These are phyloP conservation scores for Ascaphus truei DNA, from an alignment of 2,113 vertebrate species.

Conservation along the genomic window DNA sequence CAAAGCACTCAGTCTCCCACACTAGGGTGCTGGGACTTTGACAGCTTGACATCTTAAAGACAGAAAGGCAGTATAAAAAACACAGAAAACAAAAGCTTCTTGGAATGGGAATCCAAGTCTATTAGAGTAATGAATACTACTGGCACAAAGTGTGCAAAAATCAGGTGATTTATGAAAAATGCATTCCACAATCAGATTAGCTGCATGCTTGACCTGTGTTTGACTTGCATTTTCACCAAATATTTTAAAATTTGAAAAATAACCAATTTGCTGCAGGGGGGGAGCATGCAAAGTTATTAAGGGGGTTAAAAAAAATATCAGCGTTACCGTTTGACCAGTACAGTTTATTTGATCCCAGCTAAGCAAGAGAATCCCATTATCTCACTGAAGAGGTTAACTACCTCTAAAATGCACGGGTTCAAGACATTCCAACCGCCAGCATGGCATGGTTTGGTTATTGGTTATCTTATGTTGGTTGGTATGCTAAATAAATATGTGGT, in stretches of 20 bases:
- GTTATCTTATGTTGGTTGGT: too few relatives aligned
- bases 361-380: background rate
- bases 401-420: too few relatives aligned
- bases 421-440: too few relatives aligned
- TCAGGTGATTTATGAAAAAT: conserved; percentile 9
- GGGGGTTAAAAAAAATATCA: background rate
- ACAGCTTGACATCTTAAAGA: too few relatives aligned
- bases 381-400: too few relatives aligned
- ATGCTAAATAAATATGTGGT: too few relatives aligned
- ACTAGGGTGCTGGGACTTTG: background rate
- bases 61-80: background rate
- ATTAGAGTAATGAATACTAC: background rate
- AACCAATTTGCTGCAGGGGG: background rate
- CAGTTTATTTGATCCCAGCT: background rate
- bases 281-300: background rate
- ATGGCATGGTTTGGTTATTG: too few relatives aligned
- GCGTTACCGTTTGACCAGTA: background rate
- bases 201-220: conserved; percentile 22
- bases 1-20: background rate
- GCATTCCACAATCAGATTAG: conserved; percentile 38
- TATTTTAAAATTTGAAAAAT: conserved; percentile 7
- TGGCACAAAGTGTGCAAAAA: background rate
- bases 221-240: conserved; percentile 21
- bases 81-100: background rate
- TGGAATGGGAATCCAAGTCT: background rate